Percentiles rank a stretch among this genome's conserved stretches.
Evolutionary conservation across 2,888 invertebrate genomes (phyloP).

Genomic region (Amphipyra berbera): DNA sequence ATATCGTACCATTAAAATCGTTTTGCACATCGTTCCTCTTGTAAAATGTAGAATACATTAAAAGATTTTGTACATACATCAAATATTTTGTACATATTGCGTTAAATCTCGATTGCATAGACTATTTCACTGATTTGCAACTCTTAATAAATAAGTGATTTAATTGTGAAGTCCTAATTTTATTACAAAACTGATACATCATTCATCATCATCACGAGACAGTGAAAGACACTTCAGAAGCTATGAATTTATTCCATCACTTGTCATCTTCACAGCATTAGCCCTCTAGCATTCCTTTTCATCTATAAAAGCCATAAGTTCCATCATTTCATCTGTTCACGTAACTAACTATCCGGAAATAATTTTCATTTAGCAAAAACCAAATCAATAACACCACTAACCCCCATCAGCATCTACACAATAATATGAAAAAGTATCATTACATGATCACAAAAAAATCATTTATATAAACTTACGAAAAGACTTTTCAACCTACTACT

Average conservation of each 20-base stretch:
- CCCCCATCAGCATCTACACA: conserved; percentile 25
- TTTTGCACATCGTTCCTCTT: conserved; percentile 44
- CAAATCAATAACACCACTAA: conserved; percentile 33
- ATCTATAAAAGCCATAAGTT: conserved; percentile 24
- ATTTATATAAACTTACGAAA: conserved; percentile 45
- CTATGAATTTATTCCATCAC: conserved; percentile 32
- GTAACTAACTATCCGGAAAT: conserved; percentile 27
- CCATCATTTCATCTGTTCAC: conserved; percentile 34
- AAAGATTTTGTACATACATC: conserved; percentile 50
- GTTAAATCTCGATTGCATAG: conserved; percentile 60
- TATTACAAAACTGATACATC: conserved; percentile 40
- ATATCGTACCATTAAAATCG: conserved; percentile 43
- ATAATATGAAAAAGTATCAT: conserved; percentile 40
- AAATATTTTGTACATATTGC: conserved; percentile 49
- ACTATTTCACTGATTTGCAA: conserved; percentile 52
- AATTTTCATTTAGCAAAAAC: conserved; percentile 15
- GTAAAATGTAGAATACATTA: conserved; percentile 43
- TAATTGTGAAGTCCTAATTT: conserved; percentile 39
- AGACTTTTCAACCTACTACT: conserved; percentile 74
- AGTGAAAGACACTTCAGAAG: conserved; percentile 29
- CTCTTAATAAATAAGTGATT: conserved; percentile 47
- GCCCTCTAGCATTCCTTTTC: conserved; percentile 53
- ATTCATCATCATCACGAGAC: conserved; percentile 26
- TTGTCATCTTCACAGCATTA: conserved; percentile 39
- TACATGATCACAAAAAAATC: conserved; percentile 40